Conservation (phyloP, 2,888 invertebrate genomes). For the Clivina fossor region DNA sequence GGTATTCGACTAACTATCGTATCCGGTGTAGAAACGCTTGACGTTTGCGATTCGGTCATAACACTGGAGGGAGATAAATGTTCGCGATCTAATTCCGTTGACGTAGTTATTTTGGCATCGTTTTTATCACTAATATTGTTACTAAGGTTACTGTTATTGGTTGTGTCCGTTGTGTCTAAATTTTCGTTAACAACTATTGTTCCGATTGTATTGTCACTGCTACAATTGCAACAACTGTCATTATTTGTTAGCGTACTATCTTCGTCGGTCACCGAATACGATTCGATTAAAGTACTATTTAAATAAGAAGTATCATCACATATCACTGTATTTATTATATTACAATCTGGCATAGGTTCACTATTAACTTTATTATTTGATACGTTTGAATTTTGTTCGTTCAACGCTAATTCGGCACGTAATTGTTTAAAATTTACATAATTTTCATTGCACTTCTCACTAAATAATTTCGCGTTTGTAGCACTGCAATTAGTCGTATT, state of each 20-base stretch:
- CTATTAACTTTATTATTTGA: conserved; percentile 30
- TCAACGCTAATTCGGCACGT: conserved; percentile 48
- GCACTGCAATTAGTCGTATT: conserved; percentile 26
- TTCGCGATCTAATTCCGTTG: conserved; percentile 46
- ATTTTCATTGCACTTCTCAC: conserved; percentile 46
- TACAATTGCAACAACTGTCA: conserved; percentile 25
- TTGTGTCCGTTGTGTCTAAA: conserved; percentile 9
- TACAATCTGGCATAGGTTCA: conserved; percentile 40
- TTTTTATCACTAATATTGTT: conserved; percentile 25
- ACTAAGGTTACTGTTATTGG: conserved; percentile 10
- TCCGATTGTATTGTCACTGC: conserved; percentile 31
- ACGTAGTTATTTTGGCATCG: conserved; percentile 36
- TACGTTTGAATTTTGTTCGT: conserved; percentile 45
- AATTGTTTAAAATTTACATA: conserved; percentile 53
- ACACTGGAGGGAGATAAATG: conserved; percentile 57
- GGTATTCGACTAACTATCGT: conserved; percentile 67
- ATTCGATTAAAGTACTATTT: conserved; percentile 28
- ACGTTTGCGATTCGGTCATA: conserved; percentile 67
- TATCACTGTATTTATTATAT: conserved; percentile 42
- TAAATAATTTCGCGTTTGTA: conserved; percentile 22
- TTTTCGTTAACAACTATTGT: conserved; percentile 21
- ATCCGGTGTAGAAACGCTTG: conserved; percentile 70
- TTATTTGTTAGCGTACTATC: conserved; percentile 28
- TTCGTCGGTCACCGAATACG: conserved; percentile 21
- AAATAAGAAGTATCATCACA: conserved; percentile 29